Evolutionary conservation across 2,113 vertebrate genomes (phyloP).

Genomic region (Tichodroma muraria): DNA sequence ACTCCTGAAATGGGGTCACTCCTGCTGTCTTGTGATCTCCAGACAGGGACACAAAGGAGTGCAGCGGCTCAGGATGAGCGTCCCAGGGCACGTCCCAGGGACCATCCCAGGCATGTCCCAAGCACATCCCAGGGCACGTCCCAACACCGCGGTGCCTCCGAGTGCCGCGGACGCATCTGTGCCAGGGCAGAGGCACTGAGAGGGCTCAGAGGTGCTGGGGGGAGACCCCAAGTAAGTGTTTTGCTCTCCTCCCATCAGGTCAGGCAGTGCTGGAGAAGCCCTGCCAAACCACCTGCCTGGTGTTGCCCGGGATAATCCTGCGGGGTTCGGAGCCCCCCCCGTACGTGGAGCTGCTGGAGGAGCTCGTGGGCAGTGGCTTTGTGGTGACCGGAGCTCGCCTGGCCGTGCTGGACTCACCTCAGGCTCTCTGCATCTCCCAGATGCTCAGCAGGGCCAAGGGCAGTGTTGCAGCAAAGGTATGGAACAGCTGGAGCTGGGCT

Average conservation of each 20-base stretch:
- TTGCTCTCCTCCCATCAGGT: neutral
- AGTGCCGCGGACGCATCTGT: fast-evolving
- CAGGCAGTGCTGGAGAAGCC: neutral
- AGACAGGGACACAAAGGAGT: neutral
- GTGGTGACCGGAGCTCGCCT: conserved; percentile 65
- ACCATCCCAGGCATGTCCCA: neutral
- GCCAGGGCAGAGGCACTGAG: neutral
- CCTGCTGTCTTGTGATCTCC: conserved; percentile 8
- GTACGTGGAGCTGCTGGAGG: conserved; percentile 52
- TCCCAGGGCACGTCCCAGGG: neutral
- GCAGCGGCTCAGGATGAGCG: neutral
- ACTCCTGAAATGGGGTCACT: conserved; percentile 48
- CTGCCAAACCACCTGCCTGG: conserved; percentile 71
- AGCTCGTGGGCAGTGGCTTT: conserved; percentile 57
- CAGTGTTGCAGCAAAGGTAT: conserved; percentile 11
- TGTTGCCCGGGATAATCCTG: conserved; percentile 51
- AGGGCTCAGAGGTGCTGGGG: neutral
- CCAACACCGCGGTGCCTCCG: fast-evolving
- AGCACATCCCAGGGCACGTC: too few species aligned
- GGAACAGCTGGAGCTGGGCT: neutral
- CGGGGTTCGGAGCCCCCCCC: conserved; percentile 2
- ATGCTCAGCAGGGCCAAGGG: neutral
- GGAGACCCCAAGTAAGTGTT: neutral
- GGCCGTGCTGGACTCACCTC: conserved; percentile 22
- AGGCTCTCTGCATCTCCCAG: conserved; percentile 34